Conservation (phyloP, 2,797 vertebrate genomes). For the Garrulus glandarius region DNA sequence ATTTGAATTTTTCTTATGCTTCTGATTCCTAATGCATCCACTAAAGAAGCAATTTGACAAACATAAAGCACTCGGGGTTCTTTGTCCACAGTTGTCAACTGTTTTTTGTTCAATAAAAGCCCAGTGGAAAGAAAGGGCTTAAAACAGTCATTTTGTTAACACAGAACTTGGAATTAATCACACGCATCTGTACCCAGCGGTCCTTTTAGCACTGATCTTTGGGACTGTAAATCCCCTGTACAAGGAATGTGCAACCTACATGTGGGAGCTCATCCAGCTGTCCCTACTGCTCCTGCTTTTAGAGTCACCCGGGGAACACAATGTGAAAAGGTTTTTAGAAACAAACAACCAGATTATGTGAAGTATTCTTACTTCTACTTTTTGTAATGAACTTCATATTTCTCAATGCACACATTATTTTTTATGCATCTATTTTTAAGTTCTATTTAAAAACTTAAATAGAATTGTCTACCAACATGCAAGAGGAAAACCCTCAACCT, state of each 20-base stretch:
- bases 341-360: not conserved
- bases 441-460: not conserved
- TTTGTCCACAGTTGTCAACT: conserved; percentile 46
- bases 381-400: not conserved
- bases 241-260: not conserved
- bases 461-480: not conserved
- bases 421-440: not conserved
- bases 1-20: conserved; percentile 21
- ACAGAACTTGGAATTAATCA: conserved; percentile 20
- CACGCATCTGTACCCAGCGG: not conserved
- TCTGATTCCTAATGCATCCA: conserved; percentile 10
- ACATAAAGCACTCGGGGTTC: not conserved
- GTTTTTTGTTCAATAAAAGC: not conserved
- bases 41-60: conserved; percentile 39
- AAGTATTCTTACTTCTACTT: not conserved
- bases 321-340: not conserved
- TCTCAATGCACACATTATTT: not conserved
- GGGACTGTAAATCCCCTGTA: not conserved
- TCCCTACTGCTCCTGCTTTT: not conserved
- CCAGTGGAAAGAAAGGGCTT: conserved; percentile 26
- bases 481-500: not conserved
- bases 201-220: conserved; percentile 19
- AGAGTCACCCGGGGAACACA: not conserved
- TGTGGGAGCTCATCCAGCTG: not conserved
- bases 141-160: conserved; percentile 44